phyloP scores from a whole-genome alignment of 1,140 invertebrate genomes.

The Zelostemma sp. region DNA sequence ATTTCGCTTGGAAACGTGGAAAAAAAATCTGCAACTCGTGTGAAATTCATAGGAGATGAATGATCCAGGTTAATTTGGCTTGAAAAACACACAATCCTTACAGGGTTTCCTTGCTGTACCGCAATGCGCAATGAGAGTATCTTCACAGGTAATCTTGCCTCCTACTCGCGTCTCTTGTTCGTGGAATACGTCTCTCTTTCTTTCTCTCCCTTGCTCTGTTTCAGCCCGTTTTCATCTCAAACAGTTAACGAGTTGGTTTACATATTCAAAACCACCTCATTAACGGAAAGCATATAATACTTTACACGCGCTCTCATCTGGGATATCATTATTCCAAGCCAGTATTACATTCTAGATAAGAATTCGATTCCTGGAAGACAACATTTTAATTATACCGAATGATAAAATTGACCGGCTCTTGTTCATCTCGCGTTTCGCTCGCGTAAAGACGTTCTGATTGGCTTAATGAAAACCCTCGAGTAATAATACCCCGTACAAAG shows the following conservation, averaged over 20 bases:
- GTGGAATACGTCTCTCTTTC: slow-evolving; percentile 8
- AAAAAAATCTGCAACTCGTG: not conserved
- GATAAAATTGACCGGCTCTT: too few species aligned
- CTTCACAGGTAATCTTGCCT: slow-evolving; percentile 36
- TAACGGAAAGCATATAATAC: slow-evolving; percentile 14
- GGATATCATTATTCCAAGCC: slow-evolving; percentile 12
- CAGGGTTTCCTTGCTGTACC: slow-evolving; percentile 18
- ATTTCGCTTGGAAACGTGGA: too few species aligned
- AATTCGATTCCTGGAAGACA: not conserved
- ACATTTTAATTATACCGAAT: too few species aligned
- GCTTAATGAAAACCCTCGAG: slow-evolving; percentile 16
- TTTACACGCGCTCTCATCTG: slow-evolving; percentile 21
- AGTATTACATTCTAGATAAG: not conserved
- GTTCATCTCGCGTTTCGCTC: not conserved
- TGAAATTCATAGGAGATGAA: slow-evolving; percentile 17
- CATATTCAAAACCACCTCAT: slow-evolving; percentile 37
- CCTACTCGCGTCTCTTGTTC: slow-evolving; percentile 32
- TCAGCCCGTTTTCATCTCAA: slow-evolving; percentile 19
- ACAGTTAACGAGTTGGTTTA: slow-evolving; percentile 37
- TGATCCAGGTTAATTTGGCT: slow-evolving; percentile 30
- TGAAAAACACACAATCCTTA: slow-evolving; percentile 24
- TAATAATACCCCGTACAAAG: slow-evolving; percentile 3
- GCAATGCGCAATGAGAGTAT: slow-evolving; percentile 36
- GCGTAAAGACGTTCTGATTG: slow-evolving; percentile 8
- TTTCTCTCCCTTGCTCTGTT: slow-evolving; percentile 21